Conservation (phyloP, 2,797 vertebrate species). For the Scleropages formosus region DNA sequence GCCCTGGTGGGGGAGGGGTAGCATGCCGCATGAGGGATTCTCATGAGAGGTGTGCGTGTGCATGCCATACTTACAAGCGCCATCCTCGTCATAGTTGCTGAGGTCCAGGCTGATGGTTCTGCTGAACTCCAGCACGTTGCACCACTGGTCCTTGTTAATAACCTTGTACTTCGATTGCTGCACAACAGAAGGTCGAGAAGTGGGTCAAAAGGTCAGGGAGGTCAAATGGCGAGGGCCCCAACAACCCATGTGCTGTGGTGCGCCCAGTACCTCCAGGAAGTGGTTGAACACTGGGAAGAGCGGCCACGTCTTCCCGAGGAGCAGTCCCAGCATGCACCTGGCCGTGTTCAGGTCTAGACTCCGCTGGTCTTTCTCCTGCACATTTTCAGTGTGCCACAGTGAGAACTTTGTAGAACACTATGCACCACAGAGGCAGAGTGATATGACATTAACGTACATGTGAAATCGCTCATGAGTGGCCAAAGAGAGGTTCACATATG, state of each 20-base stretch:
- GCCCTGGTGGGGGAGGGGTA: slow-evolving; percentile 77
- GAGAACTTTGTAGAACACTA: background rate
- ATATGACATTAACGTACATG: background rate
- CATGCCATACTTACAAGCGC: slow-evolving; percentile 82
- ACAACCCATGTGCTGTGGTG: no score
- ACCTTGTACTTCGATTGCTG: slow-evolving; percentile 99
- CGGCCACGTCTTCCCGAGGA: slow-evolving; percentile 97
- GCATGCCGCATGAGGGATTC: no score
- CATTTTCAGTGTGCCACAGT: slow-evolving; percentile 41
- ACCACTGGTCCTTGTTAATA: slow-evolving; percentile 99
- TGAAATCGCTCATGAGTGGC: background rate
- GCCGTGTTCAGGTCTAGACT: slow-evolving; percentile 99
- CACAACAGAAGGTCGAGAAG: slow-evolving; percentile 33
- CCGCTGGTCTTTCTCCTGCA: slow-evolving; percentile 97
- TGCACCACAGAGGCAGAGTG: background rate
- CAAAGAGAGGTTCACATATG: background rate
- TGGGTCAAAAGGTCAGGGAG: no score
- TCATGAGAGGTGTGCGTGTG: background rate
- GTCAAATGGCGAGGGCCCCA: no score
- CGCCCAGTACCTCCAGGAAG: slow-evolving; percentile 96
- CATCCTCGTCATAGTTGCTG: slow-evolving; percentile 98
- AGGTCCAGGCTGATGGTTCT: slow-evolving; percentile 98
- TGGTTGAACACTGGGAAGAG: slow-evolving; percentile 98
- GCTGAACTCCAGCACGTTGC: slow-evolving; percentile 99
- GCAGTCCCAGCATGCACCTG: slow-evolving; percentile 98